These are phyloP conservation scores for Thymelicus sylvestris DNA, from an alignment of 2,888 invertebrate genomes.

Conservation along the genomic window DNA sequence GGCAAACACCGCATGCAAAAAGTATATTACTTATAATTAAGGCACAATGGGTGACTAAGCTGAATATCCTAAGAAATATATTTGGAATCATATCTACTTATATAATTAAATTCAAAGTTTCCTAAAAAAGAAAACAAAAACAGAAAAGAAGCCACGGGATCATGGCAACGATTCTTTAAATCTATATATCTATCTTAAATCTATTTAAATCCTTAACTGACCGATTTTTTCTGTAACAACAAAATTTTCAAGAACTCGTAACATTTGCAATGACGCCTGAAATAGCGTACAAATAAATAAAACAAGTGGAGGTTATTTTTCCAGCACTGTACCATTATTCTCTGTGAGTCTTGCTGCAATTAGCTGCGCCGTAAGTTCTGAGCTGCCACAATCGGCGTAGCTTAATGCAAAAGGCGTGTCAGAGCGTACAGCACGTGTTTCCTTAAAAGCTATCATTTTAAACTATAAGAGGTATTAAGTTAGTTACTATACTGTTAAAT, in stretches of 20 bases:
- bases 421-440: slow-evolving; percentile 63
- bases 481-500: neutral
- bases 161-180: no score
- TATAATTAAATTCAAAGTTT: no score
- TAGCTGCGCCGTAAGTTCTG: slow-evolving; percentile 54
- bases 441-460: slow-evolving; percentile 44
- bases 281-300: slow-evolving; percentile 23
- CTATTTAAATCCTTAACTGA: no score
- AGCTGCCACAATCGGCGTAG: slow-evolving; percentile 53
- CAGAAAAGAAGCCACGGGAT: no score
- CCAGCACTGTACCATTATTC: slow-evolving; percentile 58
- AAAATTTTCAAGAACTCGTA: neutral
- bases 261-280: slow-evolving; percentile 2
- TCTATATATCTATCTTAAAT: no score
- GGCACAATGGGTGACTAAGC: no score
- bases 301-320: slow-evolving; percentile 50
- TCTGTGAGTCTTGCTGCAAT: slow-evolving; percentile 65
- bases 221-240: neutral
- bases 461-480: slow-evolving; percentile 9
- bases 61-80: no score
- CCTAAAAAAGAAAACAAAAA: no score
- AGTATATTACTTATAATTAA: no score
- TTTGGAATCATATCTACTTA: no score
- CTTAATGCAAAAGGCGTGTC: slow-evolving; percentile 64
- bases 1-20: no score